A percentile compares a stretch with the other conserved stretches of the same genome.
Evolutionary conservation across 2,113 vertebrate species (phyloP).

Genomic region (Pangasianodon gigas): DNA sequence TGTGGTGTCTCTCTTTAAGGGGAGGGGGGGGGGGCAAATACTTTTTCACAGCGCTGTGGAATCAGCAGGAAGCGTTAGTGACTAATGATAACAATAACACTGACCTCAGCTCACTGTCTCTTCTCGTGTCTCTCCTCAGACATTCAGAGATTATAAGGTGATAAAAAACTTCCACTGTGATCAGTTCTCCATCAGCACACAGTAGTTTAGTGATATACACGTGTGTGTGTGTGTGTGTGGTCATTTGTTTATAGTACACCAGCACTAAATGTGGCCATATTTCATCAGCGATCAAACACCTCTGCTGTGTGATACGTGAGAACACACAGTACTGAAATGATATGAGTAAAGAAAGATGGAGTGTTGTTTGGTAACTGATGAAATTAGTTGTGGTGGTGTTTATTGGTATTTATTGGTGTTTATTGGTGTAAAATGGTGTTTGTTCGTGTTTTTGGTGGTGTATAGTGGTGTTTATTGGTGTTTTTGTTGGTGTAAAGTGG

Average conservation of each 20-base stretch:
- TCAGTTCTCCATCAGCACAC: conserved; percentile 6
- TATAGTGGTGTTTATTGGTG: neutral
- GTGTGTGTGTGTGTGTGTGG: neutral
- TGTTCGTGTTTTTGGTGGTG: neutral
- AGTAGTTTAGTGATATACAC: neutral
- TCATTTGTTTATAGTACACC: neutral
- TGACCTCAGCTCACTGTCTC: conserved; percentile 25
- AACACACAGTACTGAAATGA: neutral
- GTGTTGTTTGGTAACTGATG: neutral
- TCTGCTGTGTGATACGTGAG: neutral
- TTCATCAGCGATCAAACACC: neutral
- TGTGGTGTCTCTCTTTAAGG: too few relatives aligned
- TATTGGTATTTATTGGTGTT: neutral
- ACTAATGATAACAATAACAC: neutral
- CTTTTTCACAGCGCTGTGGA: neutral
- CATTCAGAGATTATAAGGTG: conserved; percentile 56
- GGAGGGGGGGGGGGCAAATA: neutral
- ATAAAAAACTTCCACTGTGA: conserved; percentile 33
- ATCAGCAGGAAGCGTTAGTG: neutral
- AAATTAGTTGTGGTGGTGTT: too few relatives aligned
- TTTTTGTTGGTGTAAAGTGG: too few relatives aligned
- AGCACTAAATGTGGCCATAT: neutral
- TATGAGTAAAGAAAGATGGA: neutral
- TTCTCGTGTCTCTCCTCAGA: conserved; percentile 33
- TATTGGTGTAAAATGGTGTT: neutral